Conservation (phyloP, 2,113 vertebrate species). For the Leptobrachium leishanense region DNA sequence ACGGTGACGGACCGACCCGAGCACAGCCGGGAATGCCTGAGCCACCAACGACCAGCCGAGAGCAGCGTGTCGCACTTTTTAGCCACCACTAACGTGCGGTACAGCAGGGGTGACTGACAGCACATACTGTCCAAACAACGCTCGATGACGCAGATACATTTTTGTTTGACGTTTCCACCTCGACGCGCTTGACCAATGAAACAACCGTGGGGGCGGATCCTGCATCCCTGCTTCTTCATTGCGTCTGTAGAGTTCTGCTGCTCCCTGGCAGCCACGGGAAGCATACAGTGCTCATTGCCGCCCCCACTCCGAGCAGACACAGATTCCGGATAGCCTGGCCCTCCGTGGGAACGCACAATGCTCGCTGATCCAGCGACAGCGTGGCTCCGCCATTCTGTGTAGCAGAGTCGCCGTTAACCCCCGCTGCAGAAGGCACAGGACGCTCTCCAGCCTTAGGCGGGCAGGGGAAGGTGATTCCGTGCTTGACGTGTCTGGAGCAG, state of each 20-base stretch:
- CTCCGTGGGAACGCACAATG: too few species aligned
- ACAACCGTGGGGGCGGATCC: not conserved
- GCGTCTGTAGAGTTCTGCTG: too few species aligned
- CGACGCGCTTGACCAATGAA: not conserved
- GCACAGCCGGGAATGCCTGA: not conserved
- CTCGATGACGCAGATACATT: conserved; percentile 15
- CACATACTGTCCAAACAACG: not conserved
- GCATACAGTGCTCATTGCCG: too few species aligned
- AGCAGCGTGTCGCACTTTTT: not conserved
- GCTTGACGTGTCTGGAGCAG: not conserved
- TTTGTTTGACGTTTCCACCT: conserved; percentile 18
- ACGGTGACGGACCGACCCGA: not conserved
- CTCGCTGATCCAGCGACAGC: too few species aligned
- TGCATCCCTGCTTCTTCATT: not conserved
- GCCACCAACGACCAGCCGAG: not conserved
- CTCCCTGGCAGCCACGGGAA: too few species aligned
- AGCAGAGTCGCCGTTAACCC: too few species aligned
- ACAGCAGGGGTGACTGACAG: conserved; percentile 10
- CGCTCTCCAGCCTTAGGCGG: too few species aligned
- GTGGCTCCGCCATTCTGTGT: too few species aligned
- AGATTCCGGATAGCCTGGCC: too few species aligned
- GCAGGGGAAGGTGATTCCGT: too few species aligned
- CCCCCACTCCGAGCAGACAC: too few species aligned
- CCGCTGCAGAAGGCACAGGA: too few species aligned
- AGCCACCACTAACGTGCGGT: not conserved